Evolutionary conservation across 2,113 vertebrate species (phyloP).

Genomic region (Oenanthe oenanthe): DNA sequence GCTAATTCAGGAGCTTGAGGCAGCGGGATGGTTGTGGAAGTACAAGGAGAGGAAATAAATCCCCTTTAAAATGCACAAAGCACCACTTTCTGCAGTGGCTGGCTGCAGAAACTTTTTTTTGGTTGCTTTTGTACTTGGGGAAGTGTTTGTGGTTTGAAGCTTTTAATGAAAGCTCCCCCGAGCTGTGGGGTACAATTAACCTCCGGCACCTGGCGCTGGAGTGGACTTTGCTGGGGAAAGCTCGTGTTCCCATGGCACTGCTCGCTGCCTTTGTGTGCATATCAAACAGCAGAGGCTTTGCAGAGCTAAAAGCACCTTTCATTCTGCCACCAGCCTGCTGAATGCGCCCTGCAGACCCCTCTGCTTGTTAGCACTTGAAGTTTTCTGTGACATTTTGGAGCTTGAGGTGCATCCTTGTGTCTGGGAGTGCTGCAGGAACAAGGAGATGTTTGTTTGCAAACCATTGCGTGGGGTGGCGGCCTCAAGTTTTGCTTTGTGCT

Average conservation of each 20-base stretch:
- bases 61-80: background rate
- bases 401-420: background rate
- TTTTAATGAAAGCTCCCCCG: background rate
- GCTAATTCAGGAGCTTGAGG: background rate
- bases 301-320: background rate
- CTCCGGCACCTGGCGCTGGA: background rate
- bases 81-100: rapidly evolving
- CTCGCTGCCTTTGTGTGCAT: background rate
- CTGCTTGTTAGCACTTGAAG: background rate
- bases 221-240: background rate
- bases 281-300: background rate
- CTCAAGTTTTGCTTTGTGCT: background rate
- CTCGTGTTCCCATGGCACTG: background rate
- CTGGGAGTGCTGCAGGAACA: background rate
- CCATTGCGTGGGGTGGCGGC: background rate
- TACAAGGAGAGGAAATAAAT: background rate
- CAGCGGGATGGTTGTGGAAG: background rate
- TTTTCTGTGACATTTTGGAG: background rate
- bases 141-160: background rate
- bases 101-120: background rate
- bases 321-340: background rate
- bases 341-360: rapidly evolving
- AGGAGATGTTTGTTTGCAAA: background rate
- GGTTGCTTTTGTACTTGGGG: background rate
- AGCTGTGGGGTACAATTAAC: background rate